Evolutionary conservation across 2,888 invertebrate species (phyloP), one percentile per base, ranked within the genome.

Genomic region (Eledona agricola): DNA sequence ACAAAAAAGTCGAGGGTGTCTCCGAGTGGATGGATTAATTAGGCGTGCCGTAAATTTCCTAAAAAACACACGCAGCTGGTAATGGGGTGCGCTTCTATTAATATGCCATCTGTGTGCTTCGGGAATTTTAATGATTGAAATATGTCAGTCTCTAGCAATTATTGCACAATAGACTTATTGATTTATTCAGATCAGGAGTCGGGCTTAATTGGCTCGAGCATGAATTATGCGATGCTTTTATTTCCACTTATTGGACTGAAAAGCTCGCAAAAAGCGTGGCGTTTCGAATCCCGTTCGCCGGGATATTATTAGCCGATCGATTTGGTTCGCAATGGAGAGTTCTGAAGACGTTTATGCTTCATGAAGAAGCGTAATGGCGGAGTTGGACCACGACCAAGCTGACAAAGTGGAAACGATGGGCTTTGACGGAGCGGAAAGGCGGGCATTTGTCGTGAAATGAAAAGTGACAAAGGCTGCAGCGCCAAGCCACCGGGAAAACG

Each of bases 81-180:
- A 19, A 37, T 37, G 22, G n/a, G 35, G 47, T 49, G 20, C 43
- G 46, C 38, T n/a, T 20, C 25, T 52, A 49, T 50, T 53, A 57
- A 53, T 53, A 53, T 53, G 57, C 57, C 50, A 57, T 57, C 57
- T 57, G 53, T 17, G 46, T 26, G 29, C 31, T 32, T 31, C 12
- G 45, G 53, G 53, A 50, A 53, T 57, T 50, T 57, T 53, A 57
- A 57, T 42, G 50, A 53, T 55, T 17, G 42, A 42, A 46, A 51
- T 50, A 23, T 13, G 17, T 46, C 35, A 34, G 10, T 43, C 16
- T 47, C 38, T 10, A 13, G 20, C 4, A 2, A 1, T 23, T 22
- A 31, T 29, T 29, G n/a, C n/a, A 31, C 29, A 49, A 38, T 20
- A 20, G 12, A 23, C 22, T 35, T 35, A 19, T 28, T 11, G 29